Conservation (phyloP, 2,113 vertebrate genomes). For the Ivindomyrus marchei region DNA sequence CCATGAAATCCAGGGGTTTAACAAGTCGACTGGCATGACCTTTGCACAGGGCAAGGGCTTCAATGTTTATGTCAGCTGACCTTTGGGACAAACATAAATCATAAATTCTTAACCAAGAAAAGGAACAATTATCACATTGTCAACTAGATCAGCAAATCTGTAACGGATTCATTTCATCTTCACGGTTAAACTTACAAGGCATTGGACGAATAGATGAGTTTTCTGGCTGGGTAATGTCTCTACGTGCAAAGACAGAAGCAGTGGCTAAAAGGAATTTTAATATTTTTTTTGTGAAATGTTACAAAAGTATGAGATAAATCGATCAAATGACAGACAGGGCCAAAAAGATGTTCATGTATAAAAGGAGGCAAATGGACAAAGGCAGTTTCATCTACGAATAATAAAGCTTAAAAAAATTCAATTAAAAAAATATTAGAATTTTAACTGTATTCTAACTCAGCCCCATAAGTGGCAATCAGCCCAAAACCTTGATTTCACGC, state of each 20-base stretch:
- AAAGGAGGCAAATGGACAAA: slow-evolving; percentile 2
- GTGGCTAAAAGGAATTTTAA: neutral
- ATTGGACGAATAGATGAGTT: neutral
- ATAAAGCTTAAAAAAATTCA: slow-evolving; percentile 9
- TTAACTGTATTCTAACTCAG: neutral
- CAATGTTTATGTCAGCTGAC: neutral
- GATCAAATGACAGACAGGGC: neutral
- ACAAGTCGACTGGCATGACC: neutral
- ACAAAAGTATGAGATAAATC: neutral
- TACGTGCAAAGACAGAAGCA: neutral
- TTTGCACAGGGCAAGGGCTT: neutral
- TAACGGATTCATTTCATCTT: neutral
- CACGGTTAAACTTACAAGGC: neutral
- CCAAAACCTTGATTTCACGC: neutral
- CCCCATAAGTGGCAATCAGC: neutral
- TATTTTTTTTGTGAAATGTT: neutral
- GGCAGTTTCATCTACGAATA: neutral
- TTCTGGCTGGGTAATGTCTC: neutral
- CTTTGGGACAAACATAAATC: neutral
- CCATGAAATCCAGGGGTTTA: neutral
- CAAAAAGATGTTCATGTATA: neutral
- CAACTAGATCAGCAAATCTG: neutral
- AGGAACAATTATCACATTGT: neutral
- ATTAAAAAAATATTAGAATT: neutral
- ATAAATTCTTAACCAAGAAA: neutral